Conservation (phyloP, 2,113 vertebrate genomes). For the Pao palembangensis region DNA sequence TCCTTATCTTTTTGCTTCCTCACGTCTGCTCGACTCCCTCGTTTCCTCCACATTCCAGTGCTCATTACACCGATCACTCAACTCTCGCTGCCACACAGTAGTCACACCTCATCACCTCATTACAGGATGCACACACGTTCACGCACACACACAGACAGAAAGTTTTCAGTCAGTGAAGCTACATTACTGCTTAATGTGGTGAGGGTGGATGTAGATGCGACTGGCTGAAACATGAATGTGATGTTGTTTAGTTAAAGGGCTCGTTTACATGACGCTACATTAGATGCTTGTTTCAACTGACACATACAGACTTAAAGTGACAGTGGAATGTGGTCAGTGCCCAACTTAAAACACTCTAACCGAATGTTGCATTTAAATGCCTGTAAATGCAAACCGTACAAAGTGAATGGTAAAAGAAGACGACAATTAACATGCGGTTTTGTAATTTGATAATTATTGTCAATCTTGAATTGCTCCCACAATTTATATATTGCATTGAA, state of each 20-base stretch:
- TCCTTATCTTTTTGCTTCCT: conserved; percentile 19
- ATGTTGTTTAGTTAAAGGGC: conserved; percentile 25
- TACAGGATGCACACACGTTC: conserved; percentile 16
- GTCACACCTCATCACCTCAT: conserved; percentile 64
- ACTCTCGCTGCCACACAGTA: conserved; percentile 45
- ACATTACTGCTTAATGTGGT: conserved; percentile 47
- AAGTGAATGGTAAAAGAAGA: too few relatives aligned
- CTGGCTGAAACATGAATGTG: conserved; percentile 24
- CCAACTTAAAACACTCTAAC: background rate
- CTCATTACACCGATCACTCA: conserved; percentile 68
- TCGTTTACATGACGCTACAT: background rate
- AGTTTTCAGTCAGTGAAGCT: conserved; percentile 31
- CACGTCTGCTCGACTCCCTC: conserved; percentile 11
- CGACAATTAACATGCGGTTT: too few relatives aligned
- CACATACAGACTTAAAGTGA: conserved; percentile 2
- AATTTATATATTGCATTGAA: too few relatives aligned
- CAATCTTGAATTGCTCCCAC: too few relatives aligned
- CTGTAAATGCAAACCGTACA: too few relatives aligned
- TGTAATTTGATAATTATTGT: too few relatives aligned
- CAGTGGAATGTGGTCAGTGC: conserved; percentile 1
- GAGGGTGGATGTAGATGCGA: conserved; percentile 32
- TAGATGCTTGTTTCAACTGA: background rate
- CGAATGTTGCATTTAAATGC: too few relatives aligned
- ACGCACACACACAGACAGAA: background rate
- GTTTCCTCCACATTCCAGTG: conserved; percentile 17